phyloP scores from a whole-genome alignment of 1,140 invertebrate genomes.

The Leucophenga varia region DNA sequence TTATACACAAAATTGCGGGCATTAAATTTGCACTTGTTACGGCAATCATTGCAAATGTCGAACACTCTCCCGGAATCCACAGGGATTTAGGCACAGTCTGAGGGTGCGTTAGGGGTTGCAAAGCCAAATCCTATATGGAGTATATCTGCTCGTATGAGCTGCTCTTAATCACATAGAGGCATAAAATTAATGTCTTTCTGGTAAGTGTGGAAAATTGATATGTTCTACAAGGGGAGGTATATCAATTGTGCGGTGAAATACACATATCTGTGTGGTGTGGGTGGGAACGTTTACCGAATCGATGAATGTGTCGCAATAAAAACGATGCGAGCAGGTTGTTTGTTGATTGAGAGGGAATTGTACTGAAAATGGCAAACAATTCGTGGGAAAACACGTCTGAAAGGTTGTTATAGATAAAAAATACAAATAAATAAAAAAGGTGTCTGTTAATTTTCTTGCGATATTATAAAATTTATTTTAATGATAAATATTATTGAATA shows the following conservation, averaged over 20 bases:
- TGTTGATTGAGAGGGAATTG: no score
- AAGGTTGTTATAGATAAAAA: no score
- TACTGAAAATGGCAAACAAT: no score
- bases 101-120: constrained; percentile 1
- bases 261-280: no score
- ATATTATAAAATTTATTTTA: no score
- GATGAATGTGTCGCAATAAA: background rate
- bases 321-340: constrained; percentile 21
- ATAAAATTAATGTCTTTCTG: constrained; percentile 43
- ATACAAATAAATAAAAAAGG: no score
- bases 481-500: no score
- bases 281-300: constrained; percentile 32
- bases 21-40: constrained; percentile 41
- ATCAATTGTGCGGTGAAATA: constrained; percentile 35
- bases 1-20: constrained; percentile 18
- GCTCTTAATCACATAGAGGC: constrained; percentile 43
- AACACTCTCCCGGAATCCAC: constrained; percentile 1
- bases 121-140: background rate
- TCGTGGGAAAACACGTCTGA: no score
- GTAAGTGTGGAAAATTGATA: constrained; percentile 44
- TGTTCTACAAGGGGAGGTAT: constrained; percentile 26
- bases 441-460: no score
- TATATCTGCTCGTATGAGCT: background rate
- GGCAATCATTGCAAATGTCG: constrained; percentile 43
- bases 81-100: constrained; percentile 23